phyloP scores from a whole-genome alignment of 2,888 invertebrate genomes.

The Apeira syringaria region DNA sequence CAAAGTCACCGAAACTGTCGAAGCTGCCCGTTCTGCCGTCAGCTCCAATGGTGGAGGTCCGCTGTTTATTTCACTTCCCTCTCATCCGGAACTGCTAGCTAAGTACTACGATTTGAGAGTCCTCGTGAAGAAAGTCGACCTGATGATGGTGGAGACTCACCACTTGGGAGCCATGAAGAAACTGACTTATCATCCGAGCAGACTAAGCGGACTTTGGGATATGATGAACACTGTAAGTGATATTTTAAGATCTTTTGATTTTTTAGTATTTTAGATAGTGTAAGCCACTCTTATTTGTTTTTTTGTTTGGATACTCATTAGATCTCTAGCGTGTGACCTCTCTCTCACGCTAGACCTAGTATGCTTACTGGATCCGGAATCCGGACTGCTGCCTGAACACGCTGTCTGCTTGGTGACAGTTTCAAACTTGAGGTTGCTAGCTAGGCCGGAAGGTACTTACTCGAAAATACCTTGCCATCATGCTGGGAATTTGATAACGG shows the following conservation, averaged over 20 bases:
- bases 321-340: too few species aligned
- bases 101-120: conserved; percentile 88
- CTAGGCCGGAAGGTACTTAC: too few species aligned
- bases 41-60: conserved; percentile 77
- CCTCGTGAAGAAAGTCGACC: conserved; percentile 86
- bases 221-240: conserved; percentile 88
- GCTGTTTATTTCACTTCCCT: conserved; percentile 85
- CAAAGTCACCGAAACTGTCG: conserved; percentile 71
- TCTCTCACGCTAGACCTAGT: too few species aligned
- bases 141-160: conserved; percentile 87
- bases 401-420: too few species aligned
- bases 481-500: too few species aligned
- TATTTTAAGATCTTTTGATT: not conserved
- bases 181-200: conserved; percentile 89
- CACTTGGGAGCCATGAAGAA: conserved; percentile 85
- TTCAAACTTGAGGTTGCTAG: too few species aligned
- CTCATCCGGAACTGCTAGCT: conserved; percentile 85
- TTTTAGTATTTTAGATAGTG: too few species aligned
- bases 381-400: too few species aligned
- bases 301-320: too few species aligned
- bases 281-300: too few species aligned
- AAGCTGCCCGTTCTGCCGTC: conserved; percentile 69
- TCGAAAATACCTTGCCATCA: too few species aligned
- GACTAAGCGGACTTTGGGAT: conserved; percentile 89
- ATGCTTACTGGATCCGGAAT: too few species aligned